Base-by-base conservation (phyloP, 2,888 invertebrate species). In the Microchrysa polita region DNA sequence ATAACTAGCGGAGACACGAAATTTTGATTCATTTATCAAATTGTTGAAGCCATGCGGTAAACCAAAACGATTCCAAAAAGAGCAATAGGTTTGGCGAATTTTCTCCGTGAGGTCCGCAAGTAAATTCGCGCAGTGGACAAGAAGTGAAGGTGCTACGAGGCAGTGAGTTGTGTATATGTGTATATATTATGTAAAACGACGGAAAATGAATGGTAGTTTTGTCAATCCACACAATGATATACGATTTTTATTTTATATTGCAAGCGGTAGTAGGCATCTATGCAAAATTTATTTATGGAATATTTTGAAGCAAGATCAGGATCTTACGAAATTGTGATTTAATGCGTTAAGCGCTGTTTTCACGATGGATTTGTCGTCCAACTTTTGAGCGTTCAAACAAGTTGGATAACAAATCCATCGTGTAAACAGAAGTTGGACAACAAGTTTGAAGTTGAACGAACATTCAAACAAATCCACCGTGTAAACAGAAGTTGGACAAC, bases 11-110 rank as follows among this genome's bases (percentile, higher is more conserved):
- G 23, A 48, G 65, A 65, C 65, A 48, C 65, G 48, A 44, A 44
- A 65, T 44, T 65, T 44, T 48, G 44, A 48, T 48, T 48, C 65
- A 65, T 65, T 65, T 48, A 65, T 65, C 65, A 65, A 34, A 65
- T 65, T 61, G 61, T 34, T 40, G n/a, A n/a, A n/a, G 40, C 10
- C 48, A 22, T 18, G 12, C 65, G 34, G 48, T 48, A n/a, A 48
- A 48, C 48, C 14, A 48, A 48, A 55, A 5, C 22, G 16, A n/a
- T 27, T n/a, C 55, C 34, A 57, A 27, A 69, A 57, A 57, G 22
- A 40, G 40, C 40, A 40, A 34, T 69, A 57, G 69, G 55, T 69
- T 69, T 69, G 40, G 55, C 55, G 40, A 69, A 69, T 55, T 55
- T 40, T 16, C 22, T 57, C 34, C 40, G 57, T 42, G 22, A 52